These are phyloP conservation scores for Varanus salvator DNA, from an alignment of 2,113 vertebrate species.

Conservation along the genomic window DNA sequence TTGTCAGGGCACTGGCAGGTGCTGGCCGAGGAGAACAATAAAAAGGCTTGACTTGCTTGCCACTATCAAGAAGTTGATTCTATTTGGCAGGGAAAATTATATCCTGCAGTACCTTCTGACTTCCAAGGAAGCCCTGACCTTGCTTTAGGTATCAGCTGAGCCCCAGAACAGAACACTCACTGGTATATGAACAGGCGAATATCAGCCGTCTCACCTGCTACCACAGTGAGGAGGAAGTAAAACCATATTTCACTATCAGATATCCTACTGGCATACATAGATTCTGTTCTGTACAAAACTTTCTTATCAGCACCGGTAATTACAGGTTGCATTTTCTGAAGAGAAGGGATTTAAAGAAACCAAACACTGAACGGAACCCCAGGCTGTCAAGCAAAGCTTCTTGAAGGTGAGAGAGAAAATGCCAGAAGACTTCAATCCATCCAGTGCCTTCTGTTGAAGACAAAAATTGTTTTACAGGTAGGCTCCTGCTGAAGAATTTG, in stretches of 20 bases:
- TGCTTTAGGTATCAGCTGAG: neutral
- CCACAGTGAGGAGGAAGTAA: neutral
- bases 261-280: neutral
- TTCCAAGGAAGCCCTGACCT: neutral
- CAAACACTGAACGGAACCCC: neutral
- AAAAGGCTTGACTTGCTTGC: neutral
- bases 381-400: neutral
- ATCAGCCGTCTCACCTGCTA: neutral
- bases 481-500: neutral
- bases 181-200: neutral
- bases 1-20: slow-evolving; percentile 40
- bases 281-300: neutral
- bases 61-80: neutral
- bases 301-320: neutral
- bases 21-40: neutral
- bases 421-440: neutral
- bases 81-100: slow-evolving; percentile 15
- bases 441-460: too few species aligned
- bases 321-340: neutral
- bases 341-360: neutral
- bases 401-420: neutral
- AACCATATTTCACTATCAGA: neutral
- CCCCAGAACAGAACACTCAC: neutral
- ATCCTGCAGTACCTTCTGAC: neutral
- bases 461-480: neutral